phyloP scores from a whole-genome alignment of 2,797 vertebrate species.

The Zenarchopterus dispar region DNA sequence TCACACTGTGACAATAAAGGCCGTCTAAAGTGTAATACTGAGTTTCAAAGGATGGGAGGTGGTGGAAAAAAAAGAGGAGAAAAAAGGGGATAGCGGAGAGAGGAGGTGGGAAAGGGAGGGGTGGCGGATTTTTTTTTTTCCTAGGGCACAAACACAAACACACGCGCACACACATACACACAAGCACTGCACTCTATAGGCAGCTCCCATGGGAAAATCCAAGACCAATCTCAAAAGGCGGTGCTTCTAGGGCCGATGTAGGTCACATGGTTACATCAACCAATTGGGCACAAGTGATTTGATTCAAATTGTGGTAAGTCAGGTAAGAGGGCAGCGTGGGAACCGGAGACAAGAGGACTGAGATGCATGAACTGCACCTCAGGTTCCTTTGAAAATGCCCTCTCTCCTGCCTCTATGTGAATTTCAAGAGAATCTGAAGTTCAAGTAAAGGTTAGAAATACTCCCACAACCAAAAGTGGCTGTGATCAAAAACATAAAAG shows the following conservation, averaged over 20 bases:
- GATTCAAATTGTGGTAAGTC: slow-evolving; percentile 83
- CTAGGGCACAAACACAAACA: slow-evolving; percentile 59
- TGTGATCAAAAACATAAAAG: slow-evolving; percentile 45
- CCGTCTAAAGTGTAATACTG: slow-evolving; percentile 78
- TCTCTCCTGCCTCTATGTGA: slow-evolving; percentile 23
- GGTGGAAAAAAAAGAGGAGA: slow-evolving; percentile 57
- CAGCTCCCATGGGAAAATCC: slow-evolving; percentile 87
- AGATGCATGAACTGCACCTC: slow-evolving; percentile 27
- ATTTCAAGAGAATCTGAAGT: slow-evolving; percentile 30
- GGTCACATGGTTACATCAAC: slow-evolving; percentile 78
- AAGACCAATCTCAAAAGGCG: slow-evolving; percentile 72
- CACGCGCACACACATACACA: slow-evolving; percentile 46
- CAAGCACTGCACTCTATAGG: slow-evolving; percentile 56
- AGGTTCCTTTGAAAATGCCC: slow-evolving; percentile 47
- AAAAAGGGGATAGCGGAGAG: slow-evolving; percentile 62
- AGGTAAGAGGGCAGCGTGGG: slow-evolving; percentile 81
- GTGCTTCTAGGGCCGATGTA: slow-evolving; percentile 57
- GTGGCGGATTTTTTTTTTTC: slow-evolving; percentile 44
- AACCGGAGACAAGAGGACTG: slow-evolving; percentile 55
- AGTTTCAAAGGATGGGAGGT: slow-evolving; percentile 77
- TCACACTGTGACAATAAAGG: slow-evolving; percentile 77
- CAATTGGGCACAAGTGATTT: slow-evolving; percentile 78
- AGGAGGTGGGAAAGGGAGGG: slow-evolving; percentile 52
- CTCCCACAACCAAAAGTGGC: slow-evolving; percentile 4
- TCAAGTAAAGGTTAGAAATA: slow-evolving; percentile 42